phyloP scores from a whole-genome alignment of 2,797 vertebrate species.

The Gastrophryne carolinensis region DNA sequence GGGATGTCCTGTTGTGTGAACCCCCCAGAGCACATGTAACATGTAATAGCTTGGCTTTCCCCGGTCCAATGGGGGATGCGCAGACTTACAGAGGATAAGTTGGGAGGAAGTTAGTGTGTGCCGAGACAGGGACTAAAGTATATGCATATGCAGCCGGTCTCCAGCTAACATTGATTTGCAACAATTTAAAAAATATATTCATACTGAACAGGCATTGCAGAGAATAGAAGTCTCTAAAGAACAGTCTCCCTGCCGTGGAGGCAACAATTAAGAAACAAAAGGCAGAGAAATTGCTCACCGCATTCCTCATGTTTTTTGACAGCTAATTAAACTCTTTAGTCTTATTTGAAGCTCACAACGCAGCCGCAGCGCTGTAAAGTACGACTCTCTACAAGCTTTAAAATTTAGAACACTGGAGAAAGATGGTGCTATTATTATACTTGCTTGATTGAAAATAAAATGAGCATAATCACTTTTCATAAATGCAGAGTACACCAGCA shows the following conservation, averaged over 20 bases:
- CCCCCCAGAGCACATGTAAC: no score
- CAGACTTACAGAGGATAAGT: no score
- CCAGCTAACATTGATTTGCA: background rate
- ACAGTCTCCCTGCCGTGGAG: constrained; percentile 4
- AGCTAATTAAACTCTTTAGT: constrained; percentile 50
- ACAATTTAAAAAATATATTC: background rate
- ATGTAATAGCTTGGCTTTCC: no score
- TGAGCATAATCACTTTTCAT: constrained; percentile 13
- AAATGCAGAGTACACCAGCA: background rate
- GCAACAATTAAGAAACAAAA: constrained; percentile 49
- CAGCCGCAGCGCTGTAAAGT: constrained; percentile 7
- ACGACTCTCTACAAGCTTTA: background rate
- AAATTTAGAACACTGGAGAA: background rate
- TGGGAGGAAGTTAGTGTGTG: no score
- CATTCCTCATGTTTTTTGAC: constrained; percentile 36
- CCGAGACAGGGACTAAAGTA: no score
- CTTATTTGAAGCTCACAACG: constrained; percentile 35
- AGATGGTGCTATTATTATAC: constrained; percentile 32
- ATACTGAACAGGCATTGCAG: background rate
- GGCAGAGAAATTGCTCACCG: constrained; percentile 20
- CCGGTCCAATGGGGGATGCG: no score
- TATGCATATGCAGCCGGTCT: background rate
- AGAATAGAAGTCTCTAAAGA: background rate
- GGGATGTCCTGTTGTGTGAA: no score
- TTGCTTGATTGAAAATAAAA: constrained; percentile 38